Evolutionary conservation across 2,113 vertebrate genomes (phyloP).

Genomic region (Malurus cyaneus): DNA sequence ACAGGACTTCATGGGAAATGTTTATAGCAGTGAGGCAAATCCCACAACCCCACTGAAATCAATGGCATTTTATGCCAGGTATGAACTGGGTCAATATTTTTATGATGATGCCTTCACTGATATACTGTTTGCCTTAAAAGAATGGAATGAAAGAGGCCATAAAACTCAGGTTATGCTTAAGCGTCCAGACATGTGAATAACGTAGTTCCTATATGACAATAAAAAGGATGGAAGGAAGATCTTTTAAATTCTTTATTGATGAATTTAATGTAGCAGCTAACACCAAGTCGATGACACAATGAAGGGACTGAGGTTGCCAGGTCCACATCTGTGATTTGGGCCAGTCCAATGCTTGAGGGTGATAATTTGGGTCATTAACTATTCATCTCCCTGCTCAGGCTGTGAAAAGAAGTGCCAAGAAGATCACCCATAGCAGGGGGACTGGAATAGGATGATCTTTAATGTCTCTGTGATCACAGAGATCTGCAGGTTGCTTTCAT

Average conservation of each 20-base stretch:
- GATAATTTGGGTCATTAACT: conserved; percentile 1
- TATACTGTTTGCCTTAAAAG: background rate
- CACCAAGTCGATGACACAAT: background rate
- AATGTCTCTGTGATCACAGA: background rate
- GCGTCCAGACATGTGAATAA: background rate
- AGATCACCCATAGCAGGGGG: background rate
- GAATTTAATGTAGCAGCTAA: conserved; percentile 25
- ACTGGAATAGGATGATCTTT: background rate
- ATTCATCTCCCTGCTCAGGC: background rate
- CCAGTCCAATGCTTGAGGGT: background rate
- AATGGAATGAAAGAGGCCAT: background rate
- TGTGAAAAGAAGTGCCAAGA: background rate
- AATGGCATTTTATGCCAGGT: background rate
- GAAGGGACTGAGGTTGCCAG: background rate
- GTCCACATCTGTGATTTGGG: background rate
- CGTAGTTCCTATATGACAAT: background rate
- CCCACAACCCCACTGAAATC: background rate
- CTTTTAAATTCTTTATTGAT: conserved; percentile 26
- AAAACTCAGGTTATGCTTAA: conserved; percentile 7
- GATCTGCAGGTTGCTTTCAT: background rate
- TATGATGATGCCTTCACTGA: background rate
- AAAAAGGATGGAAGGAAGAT: background rate
- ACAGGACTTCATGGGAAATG: background rate
- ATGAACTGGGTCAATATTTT: conserved; percentile 14
- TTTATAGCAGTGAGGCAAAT: background rate